Evolutionary conservation across 1,140 invertebrate species (phyloP).

Genomic region (Trissolcus basalis): DNA sequence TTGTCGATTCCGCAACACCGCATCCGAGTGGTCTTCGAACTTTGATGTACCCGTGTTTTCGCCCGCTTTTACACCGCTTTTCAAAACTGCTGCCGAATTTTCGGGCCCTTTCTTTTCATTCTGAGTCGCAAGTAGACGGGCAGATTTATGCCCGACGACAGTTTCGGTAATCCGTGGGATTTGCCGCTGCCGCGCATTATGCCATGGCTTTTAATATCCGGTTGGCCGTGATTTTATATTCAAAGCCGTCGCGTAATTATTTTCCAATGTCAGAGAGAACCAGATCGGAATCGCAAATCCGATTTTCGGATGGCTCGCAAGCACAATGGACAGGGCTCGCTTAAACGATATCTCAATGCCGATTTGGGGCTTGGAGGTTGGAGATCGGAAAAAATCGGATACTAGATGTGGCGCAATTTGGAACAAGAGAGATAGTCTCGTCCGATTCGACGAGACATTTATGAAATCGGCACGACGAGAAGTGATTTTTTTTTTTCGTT

Average conservation of each 20-base stretch:
- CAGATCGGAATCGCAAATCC: slow-evolving; percentile 46
- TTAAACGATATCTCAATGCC: slow-evolving; percentile 5
- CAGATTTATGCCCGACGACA: slow-evolving; percentile 36
- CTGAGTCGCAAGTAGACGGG: slow-evolving; percentile 24
- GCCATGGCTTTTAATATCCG: slow-evolving; percentile 42
- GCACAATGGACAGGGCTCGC: slow-evolving; percentile 7
- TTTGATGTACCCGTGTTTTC: slow-evolving; percentile 67
- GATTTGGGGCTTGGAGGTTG: neutral
- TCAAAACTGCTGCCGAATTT: slow-evolving; percentile 51
- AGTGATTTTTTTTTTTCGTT: too few relatives aligned
- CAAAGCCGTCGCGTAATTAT: slow-evolving; percentile 32
- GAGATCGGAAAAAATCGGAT: too few relatives aligned
- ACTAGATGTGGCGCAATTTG: too few relatives aligned
- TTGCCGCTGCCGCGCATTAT: slow-evolving; percentile 20
- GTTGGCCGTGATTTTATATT: slow-evolving; percentile 35
- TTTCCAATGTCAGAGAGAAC: slow-evolving; percentile 55
- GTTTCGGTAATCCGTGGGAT: slow-evolving; percentile 34
- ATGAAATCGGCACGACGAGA: too few relatives aligned
- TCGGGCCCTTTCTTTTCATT: slow-evolving; percentile 26
- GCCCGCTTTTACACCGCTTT: slow-evolving; percentile 44
- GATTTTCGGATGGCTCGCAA: slow-evolving; percentile 23
- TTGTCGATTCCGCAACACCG: slow-evolving; percentile 62
- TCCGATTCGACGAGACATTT: too few relatives aligned
- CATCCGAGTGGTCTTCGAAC: slow-evolving; percentile 38
- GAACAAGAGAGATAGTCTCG: too few relatives aligned